These are phyloP conservation scores for Coranthus polyacanthus DNA, from an alignment of 2,797 vertebrate genomes.

Conservation along the genomic window DNA sequence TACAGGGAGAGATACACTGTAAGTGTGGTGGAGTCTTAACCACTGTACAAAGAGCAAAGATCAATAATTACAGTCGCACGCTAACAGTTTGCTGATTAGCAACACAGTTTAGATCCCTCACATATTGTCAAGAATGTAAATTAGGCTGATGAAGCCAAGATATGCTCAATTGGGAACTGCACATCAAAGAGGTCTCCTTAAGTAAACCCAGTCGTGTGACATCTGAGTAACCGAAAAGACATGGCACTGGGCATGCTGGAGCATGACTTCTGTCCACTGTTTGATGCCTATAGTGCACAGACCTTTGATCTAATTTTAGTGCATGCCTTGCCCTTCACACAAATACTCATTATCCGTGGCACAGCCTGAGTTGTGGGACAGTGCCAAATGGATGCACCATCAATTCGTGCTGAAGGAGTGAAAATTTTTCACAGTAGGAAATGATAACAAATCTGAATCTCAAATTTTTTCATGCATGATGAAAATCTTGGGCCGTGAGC, in stretches of 20 bases:
- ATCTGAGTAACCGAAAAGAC: slow-evolving; percentile 45
- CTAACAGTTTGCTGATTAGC: slow-evolving; percentile 44
- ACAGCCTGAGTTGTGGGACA: slow-evolving; percentile 29
- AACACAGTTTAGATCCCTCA: slow-evolving; percentile 38
- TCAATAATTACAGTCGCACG: slow-evolving; percentile 23
- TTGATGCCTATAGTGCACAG: slow-evolving; percentile 63
- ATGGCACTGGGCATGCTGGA: slow-evolving; percentile 34
- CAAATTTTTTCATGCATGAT: slow-evolving; percentile 40
- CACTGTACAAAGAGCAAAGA: slow-evolving; percentile 20
- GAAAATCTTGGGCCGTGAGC: slow-evolving; percentile 62
- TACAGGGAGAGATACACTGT: too few relatives aligned
- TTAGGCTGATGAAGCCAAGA: slow-evolving; percentile 47
- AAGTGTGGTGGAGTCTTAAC: slow-evolving; percentile 1
- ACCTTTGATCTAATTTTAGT: slow-evolving; percentile 82
- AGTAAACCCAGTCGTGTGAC: slow-evolving; percentile 40
- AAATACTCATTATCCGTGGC: slow-evolving; percentile 58
- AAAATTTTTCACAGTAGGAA: slow-evolving; percentile 45
- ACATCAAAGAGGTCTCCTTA: slow-evolving; percentile 59
- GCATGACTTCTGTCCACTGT: slow-evolving; percentile 57
- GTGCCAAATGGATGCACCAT: slow-evolving; percentile 51
- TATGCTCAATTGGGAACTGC: slow-evolving; percentile 10
- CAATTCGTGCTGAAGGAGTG: slow-evolving; percentile 36
- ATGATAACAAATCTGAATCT: slow-evolving; percentile 29
- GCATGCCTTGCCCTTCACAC: slow-evolving; percentile 67
- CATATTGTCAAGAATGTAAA: slow-evolving; percentile 47